Evolutionary conservation across 2,888 invertebrate species (phyloP), one percentile per base, ranked within the genome.

Genomic region (Drosophila anomelani): DNA sequence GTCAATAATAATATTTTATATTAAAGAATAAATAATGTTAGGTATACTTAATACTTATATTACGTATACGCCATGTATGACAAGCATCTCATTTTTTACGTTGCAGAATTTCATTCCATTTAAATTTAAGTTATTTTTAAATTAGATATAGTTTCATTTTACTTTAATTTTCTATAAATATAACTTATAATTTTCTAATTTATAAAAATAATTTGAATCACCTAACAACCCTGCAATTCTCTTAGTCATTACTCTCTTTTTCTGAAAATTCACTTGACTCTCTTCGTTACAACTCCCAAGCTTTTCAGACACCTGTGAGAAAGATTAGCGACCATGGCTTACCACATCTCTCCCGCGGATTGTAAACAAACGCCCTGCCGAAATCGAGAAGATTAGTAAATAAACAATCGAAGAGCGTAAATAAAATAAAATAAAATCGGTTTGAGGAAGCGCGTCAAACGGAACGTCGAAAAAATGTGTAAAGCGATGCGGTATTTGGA

Each of bases 291-390:
- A 80, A 86, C 67, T 77, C 44, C 29, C 12, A 54, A 76, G 60
- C 58, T 78, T 57, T 64, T 2, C 3, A 46, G 17, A 81, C 89
- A 88, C 89, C 87, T 85, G 87, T 89, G 53, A 34, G 67, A 81
- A 85, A 81, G 81, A 74, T 76, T 56, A 13, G 43, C 43, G 17
- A 36, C 29, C 43, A 63, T 79, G 85, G 79, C 83, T 54, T 72
- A 71, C 51, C 51, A 51, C 44, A 8, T 29, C 34, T 38, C 36
- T 34, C 56, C 54, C 64, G 55, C 60, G 44, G 68, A 81, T 59
- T 67, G 74, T 88, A 83, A 88, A 83, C 82, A 88, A 75, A 67
- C 53, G 51, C 49, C 49, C 47, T 71, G 58, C 41, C 43, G 26
- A 53, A 59, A 62, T 64, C 9, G 26, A 51, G 49, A 58, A 49